A percentile compares a stretch with the other conserved stretches of the same genome.
Evolutionary conservation across 1,140 invertebrate genomes (phyloP).

Genomic region (Lepidotrigona ventralis): DNA sequence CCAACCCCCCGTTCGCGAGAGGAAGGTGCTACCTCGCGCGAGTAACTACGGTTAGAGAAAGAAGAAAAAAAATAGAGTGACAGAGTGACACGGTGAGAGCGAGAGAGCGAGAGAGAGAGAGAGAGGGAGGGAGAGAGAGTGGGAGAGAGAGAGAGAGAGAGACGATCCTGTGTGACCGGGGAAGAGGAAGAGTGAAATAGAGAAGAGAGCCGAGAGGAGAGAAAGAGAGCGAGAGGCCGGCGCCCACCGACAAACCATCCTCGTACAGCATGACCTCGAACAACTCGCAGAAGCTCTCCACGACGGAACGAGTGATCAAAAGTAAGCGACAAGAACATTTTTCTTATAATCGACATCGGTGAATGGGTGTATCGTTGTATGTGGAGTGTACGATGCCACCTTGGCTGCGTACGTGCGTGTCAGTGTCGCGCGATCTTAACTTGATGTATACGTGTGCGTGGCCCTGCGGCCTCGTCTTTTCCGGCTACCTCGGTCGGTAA

Average conservation of each 20-base stretch:
- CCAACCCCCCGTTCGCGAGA: conserved; percentile 59
- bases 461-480: conserved; percentile 48
- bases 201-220: conserved; percentile 6
- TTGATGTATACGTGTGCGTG: conserved; percentile 30
- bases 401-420: conserved; percentile 7
- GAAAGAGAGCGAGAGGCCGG: conserved; percentile 45
- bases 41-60: conserved; percentile 50
- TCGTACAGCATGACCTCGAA: conserved; percentile 81
- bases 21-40: conserved; percentile 60
- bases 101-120: conserved; percentile 39
- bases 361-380: background rate
- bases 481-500: conserved; percentile 66
- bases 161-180: conserved; percentile 37
- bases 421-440: conserved; percentile 25
- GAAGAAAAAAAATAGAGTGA: conserved; percentile 24
- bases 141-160: conserved; percentile 32
- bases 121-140: conserved; percentile 34
- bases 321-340: conserved; percentile 81
- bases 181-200: conserved; percentile 45
- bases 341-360: background rate
- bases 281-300: conserved; percentile 85
- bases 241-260: conserved; percentile 70
- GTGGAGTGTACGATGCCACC: background rate
- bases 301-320: conserved; percentile 87
- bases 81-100: conserved; percentile 35